Percentiles rank a stretch among this genome's conserved stretches.
Evolutionary conservation across 2,113 vertebrate genomes (phyloP).

Genomic region (Raphicerus campestris): DNA sequence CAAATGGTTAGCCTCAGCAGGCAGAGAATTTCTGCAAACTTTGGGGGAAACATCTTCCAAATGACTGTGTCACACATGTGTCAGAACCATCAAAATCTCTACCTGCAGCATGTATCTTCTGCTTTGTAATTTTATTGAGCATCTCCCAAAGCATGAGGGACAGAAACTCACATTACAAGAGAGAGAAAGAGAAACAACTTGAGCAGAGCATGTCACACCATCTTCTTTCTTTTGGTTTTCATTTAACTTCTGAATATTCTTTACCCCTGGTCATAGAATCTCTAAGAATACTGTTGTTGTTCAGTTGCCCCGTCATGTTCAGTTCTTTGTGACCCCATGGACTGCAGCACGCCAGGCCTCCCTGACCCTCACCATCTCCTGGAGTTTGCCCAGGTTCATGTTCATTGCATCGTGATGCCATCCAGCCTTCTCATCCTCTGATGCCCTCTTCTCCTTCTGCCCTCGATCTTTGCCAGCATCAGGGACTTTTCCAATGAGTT

Average conservation of each 20-base stretch:
- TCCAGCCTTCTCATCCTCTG: background rate
- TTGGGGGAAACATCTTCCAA: slow-evolving; percentile 45
- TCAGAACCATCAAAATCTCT: slow-evolving; percentile 44
- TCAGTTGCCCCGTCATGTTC: background rate
- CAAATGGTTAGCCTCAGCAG: slow-evolving; percentile 59
- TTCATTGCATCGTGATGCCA: background rate
- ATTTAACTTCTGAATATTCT: slow-evolving; percentile 4
- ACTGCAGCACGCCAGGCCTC: background rate
- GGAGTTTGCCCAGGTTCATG: background rate
- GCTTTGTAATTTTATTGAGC: background rate
- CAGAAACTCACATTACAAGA: background rate
- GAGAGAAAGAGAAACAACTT: background rate
- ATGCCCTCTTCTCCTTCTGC: background rate
- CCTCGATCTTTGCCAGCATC: background rate
- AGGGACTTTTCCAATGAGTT: background rate
- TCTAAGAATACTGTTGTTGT: background rate
- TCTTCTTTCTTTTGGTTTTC: background rate
- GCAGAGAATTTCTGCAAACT: slow-evolving; percentile 29
- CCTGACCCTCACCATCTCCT: background rate
- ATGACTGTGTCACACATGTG: slow-evolving; percentile 56
- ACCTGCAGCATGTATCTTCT: background rate
- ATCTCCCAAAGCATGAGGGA: background rate
- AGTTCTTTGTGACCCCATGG: background rate
- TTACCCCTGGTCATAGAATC: background rate
- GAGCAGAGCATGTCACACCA: background rate